Evolutionary conservation across 2,797 vertebrate genomes (phyloP).

Genomic region (Mormyrus proboscirostris): DNA sequence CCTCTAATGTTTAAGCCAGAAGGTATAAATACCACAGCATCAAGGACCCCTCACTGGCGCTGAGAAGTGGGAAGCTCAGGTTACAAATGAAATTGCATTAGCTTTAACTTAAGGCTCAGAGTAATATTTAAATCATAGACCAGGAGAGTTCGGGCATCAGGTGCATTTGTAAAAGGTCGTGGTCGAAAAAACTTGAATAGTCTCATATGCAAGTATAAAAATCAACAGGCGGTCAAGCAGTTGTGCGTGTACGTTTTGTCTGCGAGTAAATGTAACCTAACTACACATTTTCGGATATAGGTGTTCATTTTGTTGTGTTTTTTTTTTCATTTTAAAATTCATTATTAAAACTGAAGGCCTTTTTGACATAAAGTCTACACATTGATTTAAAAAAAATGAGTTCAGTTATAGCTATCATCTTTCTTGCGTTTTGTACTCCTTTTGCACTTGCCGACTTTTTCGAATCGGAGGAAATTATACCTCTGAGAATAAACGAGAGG

Average conservation of each 20-base stretch:
- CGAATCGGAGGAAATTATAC: constrained; percentile 62
- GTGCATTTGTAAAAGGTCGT: not conserved
- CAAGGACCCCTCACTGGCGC: constrained; percentile 52
- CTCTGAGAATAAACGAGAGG: constrained; percentile 51
- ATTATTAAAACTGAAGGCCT: constrained; percentile 10
- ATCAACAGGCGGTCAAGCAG: not conserved
- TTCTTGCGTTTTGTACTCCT: constrained; percentile 45
- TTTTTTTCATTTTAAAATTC: not conserved
- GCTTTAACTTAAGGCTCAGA: not conserved
- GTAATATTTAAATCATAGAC: not conserved
- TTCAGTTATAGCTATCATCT: constrained; percentile 32
- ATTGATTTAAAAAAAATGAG: constrained; percentile 35
- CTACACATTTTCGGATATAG: not conserved
- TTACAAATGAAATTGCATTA: not conserved
- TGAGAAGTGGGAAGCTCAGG: constrained; percentile 27
- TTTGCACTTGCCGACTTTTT: constrained; percentile 39
- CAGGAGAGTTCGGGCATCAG: not conserved
- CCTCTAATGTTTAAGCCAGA: constrained; percentile 77
- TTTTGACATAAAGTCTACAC: not conserved
- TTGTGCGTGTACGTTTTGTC: not conserved
- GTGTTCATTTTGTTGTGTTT: not conserved
- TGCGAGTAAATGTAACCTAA: not conserved
- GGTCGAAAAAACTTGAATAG: not conserved
- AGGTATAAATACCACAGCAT: constrained; percentile 84
- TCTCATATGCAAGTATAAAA: constrained; percentile 4